Base-by-base conservation (phyloP, 2,888 invertebrate species). In the Anoncus sp. region DNA sequence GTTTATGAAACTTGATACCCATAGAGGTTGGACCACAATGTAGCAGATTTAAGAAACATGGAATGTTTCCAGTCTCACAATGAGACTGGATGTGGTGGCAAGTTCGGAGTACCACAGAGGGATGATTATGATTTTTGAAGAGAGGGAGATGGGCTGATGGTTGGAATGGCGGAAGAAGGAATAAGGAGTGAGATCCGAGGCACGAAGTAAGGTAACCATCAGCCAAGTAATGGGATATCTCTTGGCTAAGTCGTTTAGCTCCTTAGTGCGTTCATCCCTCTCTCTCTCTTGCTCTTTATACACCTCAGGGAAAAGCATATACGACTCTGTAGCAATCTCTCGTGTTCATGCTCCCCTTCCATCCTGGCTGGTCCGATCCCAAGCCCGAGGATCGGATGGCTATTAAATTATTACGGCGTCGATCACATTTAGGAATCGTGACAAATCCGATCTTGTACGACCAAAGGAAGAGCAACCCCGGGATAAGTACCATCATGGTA, bases 381-480 rank as follows among this genome's bases (percentile, higher is more conserved):
- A n/a, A 85, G 84, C 82, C 81, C n/a, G n/a, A 80, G 84, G 83
- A 85, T 86, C n/a, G 87, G 85, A 88, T 84, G 84, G 88, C 88
- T 90, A 90, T 90, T 90, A 89, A 90, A 90, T 90, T 90, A 90
- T 90, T 90, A 88, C 84, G 82, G 86, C 87, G 87, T 85, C 90
- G 87, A 90, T 90, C 87, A 85, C 86, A 86, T 88, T 88, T 87
- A 87, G 85, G 85, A 89, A 88, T 90, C 88, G 88, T 90, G 90
- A 90, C 89, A 90, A 90, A 90, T 90, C 90, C 87, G 89, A 90
- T 90, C 87, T 87, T 73, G 74, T 79, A 80, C 81, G 74, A 80
- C 77, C 78, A 62, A n/a, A n/a, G n/a, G n/a, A n/a, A 22, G 51
- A 65, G 65, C n/a, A 14, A 35, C 20, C 51, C 51, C 12, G 43